A percentile compares a stretch with the other conserved stretches of the same genome.
Evolutionary conservation across 1,140 invertebrate genomes (phyloP).

Genomic region (Diorhabda elongata): DNA sequence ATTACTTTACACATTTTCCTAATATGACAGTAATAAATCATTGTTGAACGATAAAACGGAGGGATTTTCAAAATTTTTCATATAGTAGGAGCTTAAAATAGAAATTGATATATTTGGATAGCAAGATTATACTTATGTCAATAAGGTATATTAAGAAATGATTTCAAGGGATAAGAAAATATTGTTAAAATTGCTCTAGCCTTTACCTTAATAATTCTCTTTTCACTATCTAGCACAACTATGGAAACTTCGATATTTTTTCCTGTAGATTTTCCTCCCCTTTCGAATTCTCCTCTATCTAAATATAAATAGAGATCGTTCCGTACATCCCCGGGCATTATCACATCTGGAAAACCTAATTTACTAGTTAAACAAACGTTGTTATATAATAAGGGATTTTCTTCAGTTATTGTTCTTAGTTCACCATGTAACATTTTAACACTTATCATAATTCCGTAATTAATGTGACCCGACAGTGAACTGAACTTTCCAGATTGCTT

Average conservation of each 20-base stretch:
- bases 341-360: constrained; percentile 89
- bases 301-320: constrained; percentile 93
- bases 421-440: constrained; percentile 72
- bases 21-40: too few species aligned
- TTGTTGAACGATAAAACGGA: too few species aligned
- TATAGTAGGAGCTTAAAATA: too few species aligned
- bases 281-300: constrained; percentile 85
- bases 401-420: constrained; percentile 65
- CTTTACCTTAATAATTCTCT: constrained; percentile 64
- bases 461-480: constrained; percentile 67
- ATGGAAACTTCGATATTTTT: constrained; percentile 91
- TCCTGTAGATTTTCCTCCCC: constrained; percentile 90
- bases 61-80: too few species aligned
- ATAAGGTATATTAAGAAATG: too few species aligned
- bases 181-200: too few species aligned
- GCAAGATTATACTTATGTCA: too few species aligned
- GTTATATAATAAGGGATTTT: constrained; percentile 75
- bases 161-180: too few species aligned
- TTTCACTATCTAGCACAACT: constrained; percentile 73
- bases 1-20: too few species aligned
- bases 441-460: constrained; percentile 71
- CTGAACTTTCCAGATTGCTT: constrained; percentile 79
- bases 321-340: constrained; percentile 91
- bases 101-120: too few species aligned
- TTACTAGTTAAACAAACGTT: constrained; percentile 82